Evolutionary conservation across 92 coral and sea anemone species (phyloP), one percentile per base, ranked within the genome.

Genomic region (Ricordea florida): DNA sequence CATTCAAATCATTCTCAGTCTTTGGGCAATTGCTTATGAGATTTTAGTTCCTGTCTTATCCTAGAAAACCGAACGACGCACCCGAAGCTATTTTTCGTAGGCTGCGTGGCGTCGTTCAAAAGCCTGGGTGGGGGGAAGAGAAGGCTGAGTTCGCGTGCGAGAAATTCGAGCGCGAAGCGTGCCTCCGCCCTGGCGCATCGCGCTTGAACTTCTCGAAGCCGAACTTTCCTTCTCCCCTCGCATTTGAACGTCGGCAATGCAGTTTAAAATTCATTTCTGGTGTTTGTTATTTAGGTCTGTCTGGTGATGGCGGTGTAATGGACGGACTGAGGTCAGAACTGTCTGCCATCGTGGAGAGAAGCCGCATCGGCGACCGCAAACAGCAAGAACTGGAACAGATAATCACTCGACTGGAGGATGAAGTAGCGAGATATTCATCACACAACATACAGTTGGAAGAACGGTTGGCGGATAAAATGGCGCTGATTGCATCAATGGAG

Each of bases 281-380:
- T 7, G 7, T 17, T 42, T 26, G 1, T 6, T 63, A 11, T 21
- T 11, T 48, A 91, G 93, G 97, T 62, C 69, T 88, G 49, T 61
- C 90, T 14, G 87, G 86, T 41, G 94, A 92, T 59, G 99, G 97
- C 30, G 99, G 99, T 5, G 92, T 89, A 20, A 96, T 96, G 99
- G 93, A 89, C 27, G 97, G 96, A n/a, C 69, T 96, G 35, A 83
- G 99, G 49, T 84, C 97, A 9, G 99, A 96, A 66, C 90, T 96
- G 61, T 88, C 97, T 2, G 93, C 94, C 43, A 89, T 96, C n/a
- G 97, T 93, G 6, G 97, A 96, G 42, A 79, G 97, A 55, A 96
- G 97, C 68, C 93, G 99, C 1, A 96, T 96, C 48, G 97, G 97
- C 41, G 99, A 96, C 70, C 92, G 97, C 37, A 96, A 92, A 43